Conservation (phyloP, 1,140 invertebrate genomes). For the Leptopilina boulardi region DNA sequence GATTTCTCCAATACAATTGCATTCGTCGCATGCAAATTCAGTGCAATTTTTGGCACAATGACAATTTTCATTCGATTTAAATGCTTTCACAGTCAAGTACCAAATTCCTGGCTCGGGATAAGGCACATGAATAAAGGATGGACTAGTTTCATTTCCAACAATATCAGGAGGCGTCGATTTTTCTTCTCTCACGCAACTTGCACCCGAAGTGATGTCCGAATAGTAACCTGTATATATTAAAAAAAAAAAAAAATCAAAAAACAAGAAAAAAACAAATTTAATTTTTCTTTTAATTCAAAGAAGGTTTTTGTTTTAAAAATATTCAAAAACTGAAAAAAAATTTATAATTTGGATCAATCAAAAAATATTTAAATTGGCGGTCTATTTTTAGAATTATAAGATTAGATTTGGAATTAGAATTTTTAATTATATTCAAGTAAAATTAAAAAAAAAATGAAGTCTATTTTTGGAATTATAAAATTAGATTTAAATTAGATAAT, state of each 20-base stretch:
- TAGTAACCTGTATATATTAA: conserved; percentile 58
- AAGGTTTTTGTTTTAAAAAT: too few species aligned
- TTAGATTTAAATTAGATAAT: too few species aligned
- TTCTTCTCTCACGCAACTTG: conserved; percentile 55
- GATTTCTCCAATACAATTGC: conserved; percentile 66
- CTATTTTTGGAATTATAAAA: too few species aligned
- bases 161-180: conserved; percentile 57
- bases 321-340: too few species aligned
- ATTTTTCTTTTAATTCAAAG: too few species aligned
- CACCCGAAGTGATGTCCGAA: conserved; percentile 57
- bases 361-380: too few species aligned
- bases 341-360: too few species aligned
- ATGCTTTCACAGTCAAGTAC: conserved; percentile 83
- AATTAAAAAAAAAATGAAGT: too few species aligned
- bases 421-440: too few species aligned
- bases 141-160: conserved; percentile 69
- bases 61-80: conserved; percentile 76
- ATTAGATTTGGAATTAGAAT: too few species aligned
- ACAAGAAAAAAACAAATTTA: background rate
- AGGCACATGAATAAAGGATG: conserved; percentile 82
- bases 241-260: background rate
- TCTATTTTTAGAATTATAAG: too few species aligned
- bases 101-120: conserved; percentile 87
- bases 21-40: conserved; percentile 63
- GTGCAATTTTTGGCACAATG: conserved; percentile 62